A percentile compares a stretch with the other conserved stretches of the same genome.
These are phyloP conservation scores for Siniperca knerii DNA, from an alignment of 2,113 vertebrate species.

Conservation along the genomic window DNA sequence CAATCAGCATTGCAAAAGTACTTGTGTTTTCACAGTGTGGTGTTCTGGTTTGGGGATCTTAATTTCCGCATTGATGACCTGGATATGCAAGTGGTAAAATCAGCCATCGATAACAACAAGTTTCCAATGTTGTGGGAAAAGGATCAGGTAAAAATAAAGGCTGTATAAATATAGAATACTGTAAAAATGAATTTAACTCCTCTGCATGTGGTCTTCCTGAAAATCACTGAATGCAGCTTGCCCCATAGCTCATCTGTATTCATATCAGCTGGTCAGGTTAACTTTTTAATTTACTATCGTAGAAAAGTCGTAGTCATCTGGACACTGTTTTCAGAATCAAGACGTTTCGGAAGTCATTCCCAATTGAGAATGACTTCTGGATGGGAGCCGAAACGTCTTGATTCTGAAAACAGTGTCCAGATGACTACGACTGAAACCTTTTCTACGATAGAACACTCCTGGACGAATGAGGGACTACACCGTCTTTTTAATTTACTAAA, in stretches of 20 bases:
- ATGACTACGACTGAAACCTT: no score
- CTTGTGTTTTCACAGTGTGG: conserved; percentile 84
- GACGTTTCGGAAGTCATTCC: no score
- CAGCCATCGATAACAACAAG: conserved; percentile 92
- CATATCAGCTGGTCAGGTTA: not conserved
- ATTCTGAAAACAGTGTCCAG: no score
- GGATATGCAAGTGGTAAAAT: conserved; percentile 95
- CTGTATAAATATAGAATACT: not conserved
- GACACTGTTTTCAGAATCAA: no score
- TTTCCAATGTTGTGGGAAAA: conserved; percentile 93
- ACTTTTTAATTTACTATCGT: not conserved
- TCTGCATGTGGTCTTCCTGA: not conserved
- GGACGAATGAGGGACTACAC: no score
- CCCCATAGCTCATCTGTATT: not conserved
- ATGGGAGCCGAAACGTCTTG: no score
- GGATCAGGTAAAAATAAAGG: conserved; percentile 89
- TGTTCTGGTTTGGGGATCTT: conserved; percentile 99
- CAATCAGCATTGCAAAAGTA: not conserved
- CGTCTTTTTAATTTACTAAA: not conserved
- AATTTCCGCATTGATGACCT: conserved; percentile 97
- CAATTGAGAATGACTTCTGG: no score
- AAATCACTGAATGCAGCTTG: not conserved
- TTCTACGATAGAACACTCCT: no score
- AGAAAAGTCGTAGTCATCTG: no score
- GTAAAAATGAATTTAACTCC: not conserved